Evolutionary conservation across 2,888 invertebrate genomes (phyloP), one percentile per base, ranked within the genome.

Genomic region (Calameuta idolon): DNA sequence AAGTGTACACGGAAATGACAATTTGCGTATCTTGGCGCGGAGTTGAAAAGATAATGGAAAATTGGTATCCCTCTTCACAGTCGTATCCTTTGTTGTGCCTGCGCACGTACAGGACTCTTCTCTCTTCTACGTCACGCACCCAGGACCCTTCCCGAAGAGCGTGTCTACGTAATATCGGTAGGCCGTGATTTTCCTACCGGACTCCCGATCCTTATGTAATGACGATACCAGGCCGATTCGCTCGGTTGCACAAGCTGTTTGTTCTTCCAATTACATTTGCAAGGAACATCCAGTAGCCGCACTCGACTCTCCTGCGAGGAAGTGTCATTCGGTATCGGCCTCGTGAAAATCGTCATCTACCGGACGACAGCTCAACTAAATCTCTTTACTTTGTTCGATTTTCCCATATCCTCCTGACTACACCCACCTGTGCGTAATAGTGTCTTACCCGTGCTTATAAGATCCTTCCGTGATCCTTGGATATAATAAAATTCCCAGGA

Each of bases 191-290:
- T 81, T 86, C 78, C 75, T 78, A 85, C 83, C 78, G 81, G 78
- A 73, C 78, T 78, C 12, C 76, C 76, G 81, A 81, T 81, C 82
- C 83, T 86, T 85, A 85, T 80, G 83, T 88, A 87, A 88, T 86
- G 81, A 83, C 82, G 75, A 82, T 76, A 79, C 78, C 76, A 80
- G 82, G 80, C 73, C 75, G 78, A 78, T 76, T 68, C 37, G 78
- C 55, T 73, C 76, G 75, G 80, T 88, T 88, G 84, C 84, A 83
- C 86, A 88, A 88, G 87, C 80, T 86, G 84, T 87, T 87, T 86
- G 84, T 84, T 82, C 81, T 80, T 81, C 75, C 80, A 79, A 79
- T 86, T 83, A 77, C 74, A 75, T 77, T 81, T 77, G 37, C 37
- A 31, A 71, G 12, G 31, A 71, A 31, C 31, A 71, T 71, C 34